Conservation (phyloP, 2,888 invertebrate genomes). For the Heliconius charithonia region DNA sequence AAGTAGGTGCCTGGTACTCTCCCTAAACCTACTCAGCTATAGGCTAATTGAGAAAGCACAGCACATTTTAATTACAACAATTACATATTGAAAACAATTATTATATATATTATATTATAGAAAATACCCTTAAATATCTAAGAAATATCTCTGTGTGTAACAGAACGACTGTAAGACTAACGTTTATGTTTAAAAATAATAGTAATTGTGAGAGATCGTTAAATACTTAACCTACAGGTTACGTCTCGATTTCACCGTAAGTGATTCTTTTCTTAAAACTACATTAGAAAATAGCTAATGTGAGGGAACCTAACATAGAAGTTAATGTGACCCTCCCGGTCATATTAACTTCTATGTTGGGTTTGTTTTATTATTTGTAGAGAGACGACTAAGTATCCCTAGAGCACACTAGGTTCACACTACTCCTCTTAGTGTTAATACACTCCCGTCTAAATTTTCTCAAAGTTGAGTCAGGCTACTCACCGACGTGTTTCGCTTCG, state of each 20-base stretch:
- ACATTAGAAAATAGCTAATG: background rate
- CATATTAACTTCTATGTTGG: background rate
- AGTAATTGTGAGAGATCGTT: background rate
- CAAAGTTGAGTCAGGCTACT: too few species aligned
- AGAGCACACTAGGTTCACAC: too few species aligned
- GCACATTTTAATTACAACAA: background rate
- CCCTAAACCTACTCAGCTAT: too few species aligned
- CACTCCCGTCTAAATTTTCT: too few species aligned
- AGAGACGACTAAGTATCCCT: background rate
- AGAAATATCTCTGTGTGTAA: background rate
- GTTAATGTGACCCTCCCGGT: too few species aligned
- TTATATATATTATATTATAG: background rate
- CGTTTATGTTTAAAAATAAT: slow-evolving; percentile 7
- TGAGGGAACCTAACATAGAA: too few species aligned
- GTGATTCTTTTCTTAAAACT: background rate
- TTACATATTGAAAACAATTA: background rate
- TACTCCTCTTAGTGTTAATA: too few species aligned
- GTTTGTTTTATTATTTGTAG: background rate
- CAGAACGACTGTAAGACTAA: background rate
- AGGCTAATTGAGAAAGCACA: background rate
- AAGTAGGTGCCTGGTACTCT: too few species aligned
- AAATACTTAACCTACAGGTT: background rate
- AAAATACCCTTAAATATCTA: background rate
- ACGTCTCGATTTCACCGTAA: background rate
- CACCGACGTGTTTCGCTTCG: too few species aligned